phyloP scores from a whole-genome alignment of 2,888 invertebrate genomes.

The Chironomus tentans region DNA sequence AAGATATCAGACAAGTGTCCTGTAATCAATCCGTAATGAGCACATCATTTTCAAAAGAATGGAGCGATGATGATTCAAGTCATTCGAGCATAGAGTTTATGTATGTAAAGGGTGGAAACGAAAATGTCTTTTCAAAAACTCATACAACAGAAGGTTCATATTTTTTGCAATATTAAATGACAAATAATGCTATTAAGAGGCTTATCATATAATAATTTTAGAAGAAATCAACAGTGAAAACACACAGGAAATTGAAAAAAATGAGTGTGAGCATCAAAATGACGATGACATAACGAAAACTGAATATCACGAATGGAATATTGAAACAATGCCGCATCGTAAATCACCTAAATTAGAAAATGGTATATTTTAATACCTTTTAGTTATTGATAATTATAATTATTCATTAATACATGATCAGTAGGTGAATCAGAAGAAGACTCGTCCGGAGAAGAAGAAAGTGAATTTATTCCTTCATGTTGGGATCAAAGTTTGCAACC shows the following conservation, averaged over 20 bases:
- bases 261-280: too few relatives aligned
- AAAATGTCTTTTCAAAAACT: constrained; percentile 27
- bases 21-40: constrained; percentile 29
- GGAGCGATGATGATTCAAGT: constrained; percentile 42
- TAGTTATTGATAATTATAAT: too few relatives aligned
- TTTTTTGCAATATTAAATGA: too few relatives aligned
- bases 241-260: too few relatives aligned
- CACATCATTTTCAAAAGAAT: constrained; percentile 31
- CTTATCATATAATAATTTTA: background rate
- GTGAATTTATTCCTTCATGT: constrained; percentile 68
- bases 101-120: constrained; percentile 33
- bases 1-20: constrained; percentile 30
- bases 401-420: too few relatives aligned
- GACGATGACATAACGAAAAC: too few relatives aligned
- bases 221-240: background rate
- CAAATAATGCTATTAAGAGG: background rate
- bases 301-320: too few relatives aligned
- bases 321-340: too few relatives aligned
- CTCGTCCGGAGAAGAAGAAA: constrained; percentile 58
- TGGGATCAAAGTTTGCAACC: constrained; percentile 73
- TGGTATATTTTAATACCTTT: too few relatives aligned
- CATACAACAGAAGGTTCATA: background rate
- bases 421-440: constrained; percentile 30
- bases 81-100: constrained; percentile 37
- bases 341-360: too few relatives aligned